Evolutionary conservation across 2,888 invertebrate species (phyloP).

Genomic region (Hemistola chrysoprasaria): DNA sequence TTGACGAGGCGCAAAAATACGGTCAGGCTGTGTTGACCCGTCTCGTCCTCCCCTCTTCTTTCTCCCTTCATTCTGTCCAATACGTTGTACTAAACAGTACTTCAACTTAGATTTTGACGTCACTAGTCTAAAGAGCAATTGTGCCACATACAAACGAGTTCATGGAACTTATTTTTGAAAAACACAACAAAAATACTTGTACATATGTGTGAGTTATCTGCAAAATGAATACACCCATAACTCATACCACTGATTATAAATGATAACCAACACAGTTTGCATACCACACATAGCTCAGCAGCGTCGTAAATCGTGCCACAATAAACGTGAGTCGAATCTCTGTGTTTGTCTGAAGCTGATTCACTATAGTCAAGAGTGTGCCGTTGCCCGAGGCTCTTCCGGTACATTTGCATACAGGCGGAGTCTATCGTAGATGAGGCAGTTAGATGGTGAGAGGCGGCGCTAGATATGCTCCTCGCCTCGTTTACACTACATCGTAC

Average conservation of each 20-base stretch:
- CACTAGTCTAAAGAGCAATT: too few relatives aligned
- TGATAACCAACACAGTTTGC: too few relatives aligned
- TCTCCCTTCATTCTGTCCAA: conserved; percentile 19
- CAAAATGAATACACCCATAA: too few relatives aligned
- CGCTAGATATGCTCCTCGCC: conserved; percentile 25
- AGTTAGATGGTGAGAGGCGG: conserved; percentile 61
- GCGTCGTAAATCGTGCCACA: too few relatives aligned
- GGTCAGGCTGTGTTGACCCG: conserved; percentile 57
- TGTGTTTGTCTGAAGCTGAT: conserved; percentile 23
- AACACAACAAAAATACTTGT: too few relatives aligned
- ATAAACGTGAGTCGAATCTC: background rate
- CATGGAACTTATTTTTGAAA: too few relatives aligned
- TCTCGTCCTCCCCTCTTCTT: conserved; percentile 29
- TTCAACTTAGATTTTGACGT: too few relatives aligned
- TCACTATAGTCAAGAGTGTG: conserved; percentile 23
- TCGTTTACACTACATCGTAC: conserved; percentile 17
- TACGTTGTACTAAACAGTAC: conserved; percentile 6
- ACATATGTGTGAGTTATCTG: too few relatives aligned
- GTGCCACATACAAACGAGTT: too few relatives aligned
- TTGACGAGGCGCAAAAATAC: conserved; percentile 78
- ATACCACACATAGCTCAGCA: too few relatives aligned
- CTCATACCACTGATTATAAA: too few relatives aligned
- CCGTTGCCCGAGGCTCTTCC: conserved; percentile 59
- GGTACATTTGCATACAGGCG: conserved; percentile 73
- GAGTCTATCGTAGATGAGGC: conserved; percentile 61